phyloP scores from a whole-genome alignment of 2,888 invertebrate genomes.

The Leucozona laternaria region DNA sequence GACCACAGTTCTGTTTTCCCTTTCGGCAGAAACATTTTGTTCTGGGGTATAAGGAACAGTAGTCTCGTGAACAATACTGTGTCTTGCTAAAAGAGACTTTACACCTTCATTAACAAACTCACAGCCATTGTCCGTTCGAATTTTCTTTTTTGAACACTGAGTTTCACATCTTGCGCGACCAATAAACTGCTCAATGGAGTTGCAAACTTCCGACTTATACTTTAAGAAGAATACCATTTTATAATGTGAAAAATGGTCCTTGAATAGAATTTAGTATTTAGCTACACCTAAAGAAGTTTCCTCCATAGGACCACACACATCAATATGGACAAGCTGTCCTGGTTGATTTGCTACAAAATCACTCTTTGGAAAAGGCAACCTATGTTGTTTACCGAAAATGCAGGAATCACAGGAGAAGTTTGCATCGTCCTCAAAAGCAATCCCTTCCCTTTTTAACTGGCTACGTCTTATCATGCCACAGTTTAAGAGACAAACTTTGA shows the following conservation, averaged over 20 bases:
- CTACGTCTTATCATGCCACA: not conserved
- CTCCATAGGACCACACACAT: slow-evolving; percentile 23
- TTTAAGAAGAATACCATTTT: not conserved
- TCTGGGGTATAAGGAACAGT: slow-evolving; percentile 79
- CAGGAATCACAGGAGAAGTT: not conserved
- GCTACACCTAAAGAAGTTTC: slow-evolving; percentile 7
- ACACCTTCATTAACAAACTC: too few species aligned
- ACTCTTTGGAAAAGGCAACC: not conserved
- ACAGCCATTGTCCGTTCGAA: too few species aligned
- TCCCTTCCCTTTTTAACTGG: not conserved
- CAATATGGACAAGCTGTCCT: slow-evolving; percentile 9
- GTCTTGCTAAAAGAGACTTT: slow-evolving; percentile 9
- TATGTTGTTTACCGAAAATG: not conserved
- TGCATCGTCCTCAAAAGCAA: not conserved
- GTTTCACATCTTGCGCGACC: not conserved
- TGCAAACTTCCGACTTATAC: not conserved
- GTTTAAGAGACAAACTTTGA: not conserved
- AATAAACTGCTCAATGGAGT: not conserved
- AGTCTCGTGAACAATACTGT: slow-evolving; percentile 74
- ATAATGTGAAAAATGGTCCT: slow-evolving; percentile 61
- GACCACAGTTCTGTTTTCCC: slow-evolving; percentile 79
- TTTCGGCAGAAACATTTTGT: slow-evolving; percentile 80
- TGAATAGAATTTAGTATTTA: slow-evolving; percentile 31
- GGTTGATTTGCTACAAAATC: not conserved
- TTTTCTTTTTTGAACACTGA: too few species aligned